Base-by-base conservation (phyloP, 2,797 vertebrate species). In the Manis crassicaudata region DNA sequence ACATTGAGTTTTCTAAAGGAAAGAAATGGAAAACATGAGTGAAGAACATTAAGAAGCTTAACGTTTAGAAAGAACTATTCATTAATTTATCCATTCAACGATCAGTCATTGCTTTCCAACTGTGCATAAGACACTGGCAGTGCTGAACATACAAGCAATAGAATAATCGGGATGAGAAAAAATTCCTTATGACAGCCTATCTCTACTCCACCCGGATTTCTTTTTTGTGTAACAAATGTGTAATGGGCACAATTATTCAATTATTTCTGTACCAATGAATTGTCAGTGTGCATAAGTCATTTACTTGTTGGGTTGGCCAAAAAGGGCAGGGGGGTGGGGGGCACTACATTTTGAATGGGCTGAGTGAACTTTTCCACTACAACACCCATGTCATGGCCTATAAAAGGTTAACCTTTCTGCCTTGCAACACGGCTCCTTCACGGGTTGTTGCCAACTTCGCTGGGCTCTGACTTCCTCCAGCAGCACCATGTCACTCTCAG, bases 171-270 rank as follows among this genome's bases (percentile, higher is more conserved):
- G 23, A 50, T n/a, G 58, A 80, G 94, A 82, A 90, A 94, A 94
- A 84, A 96, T 95, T 79, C 92, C 32, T 80, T 1, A 0, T 83
- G 97, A 97, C 97, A 96, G 21, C 88, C 96, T 75, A 96, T 83
- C 75, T 89, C 90, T 82, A 79, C 98, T 95, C 98, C 98, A 98
- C 98, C 98, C 97, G 95, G 63, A 81, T 94, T 96, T 95, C 95
- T 93, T 97, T 94, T 88, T n/a, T 70, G 12, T 79, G 77, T 96
- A 96, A 97, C 96, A 98, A 97, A 97, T 46, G 97, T 79, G 97
- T 91, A 92, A 65, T 96, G 94, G 97, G 97, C 96, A 97, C 12
- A 95, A 90, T 88, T 40, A 94, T 97, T 98, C 10, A 50, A 92
- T 96, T 80, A 96, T 97, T 98, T 98, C 97, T 93, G 92, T 95